phyloP scores from a whole-genome alignment of 2,888 invertebrate species.

The Cosmia pyralina region DNA sequence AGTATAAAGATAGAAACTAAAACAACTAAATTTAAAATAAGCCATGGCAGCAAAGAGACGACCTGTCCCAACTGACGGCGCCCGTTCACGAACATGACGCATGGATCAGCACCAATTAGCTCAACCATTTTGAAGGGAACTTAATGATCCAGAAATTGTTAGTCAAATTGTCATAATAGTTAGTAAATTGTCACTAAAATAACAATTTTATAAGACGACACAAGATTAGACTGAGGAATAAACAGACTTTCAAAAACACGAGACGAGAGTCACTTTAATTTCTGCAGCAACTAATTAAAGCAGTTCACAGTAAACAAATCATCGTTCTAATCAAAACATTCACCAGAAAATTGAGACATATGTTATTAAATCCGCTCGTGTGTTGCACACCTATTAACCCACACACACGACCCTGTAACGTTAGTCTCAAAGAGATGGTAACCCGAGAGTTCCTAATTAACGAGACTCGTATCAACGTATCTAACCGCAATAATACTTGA shows the following conservation, averaged over 20 bases:
- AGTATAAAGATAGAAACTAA: no score
- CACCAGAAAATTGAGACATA: slow-evolving; percentile 17
- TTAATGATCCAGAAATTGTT: no score
- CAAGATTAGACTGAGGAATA: background rate
- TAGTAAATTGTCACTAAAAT: background rate
- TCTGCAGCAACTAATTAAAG: background rate
- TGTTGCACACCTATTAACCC: slow-evolving; percentile 27
- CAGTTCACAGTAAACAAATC: slow-evolving; percentile 17
- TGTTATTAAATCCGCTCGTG: slow-evolving; percentile 35
- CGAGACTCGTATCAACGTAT: slow-evolving; percentile 56
- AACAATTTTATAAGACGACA: no score
- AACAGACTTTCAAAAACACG: background rate
- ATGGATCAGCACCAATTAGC: no score
- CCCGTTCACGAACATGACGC: no score
- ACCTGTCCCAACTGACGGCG: no score
- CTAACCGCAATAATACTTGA: slow-evolving; percentile 60
- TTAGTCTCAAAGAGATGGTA: slow-evolving; percentile 60
- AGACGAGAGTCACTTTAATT: background rate
- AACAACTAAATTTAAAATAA: no score
- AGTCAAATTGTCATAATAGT: background rate
- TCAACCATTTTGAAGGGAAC: no score
- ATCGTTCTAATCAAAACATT: slow-evolving; percentile 11
- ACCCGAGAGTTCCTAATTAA: slow-evolving; percentile 60
- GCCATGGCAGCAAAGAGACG: no score
- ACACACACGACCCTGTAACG: slow-evolving; percentile 26